Percentiles rank a stretch among this genome's conserved stretches.
Evolutionary conservation across 2,888 invertebrate genomes (phyloP).

Genomic region (Drosophila anceps): DNA sequence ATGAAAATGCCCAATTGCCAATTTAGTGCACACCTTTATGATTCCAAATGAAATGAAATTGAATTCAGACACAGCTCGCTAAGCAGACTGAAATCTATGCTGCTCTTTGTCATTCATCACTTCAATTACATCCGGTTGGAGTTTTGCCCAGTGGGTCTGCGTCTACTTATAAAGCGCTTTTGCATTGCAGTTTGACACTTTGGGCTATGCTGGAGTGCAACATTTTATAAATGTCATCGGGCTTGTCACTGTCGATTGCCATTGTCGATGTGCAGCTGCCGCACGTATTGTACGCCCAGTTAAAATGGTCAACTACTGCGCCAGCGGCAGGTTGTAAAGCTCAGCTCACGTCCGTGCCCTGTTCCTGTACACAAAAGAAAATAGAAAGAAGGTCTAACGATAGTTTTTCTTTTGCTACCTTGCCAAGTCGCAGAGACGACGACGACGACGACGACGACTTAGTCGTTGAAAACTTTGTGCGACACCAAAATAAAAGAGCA

Average conservation of each 20-base stretch:
- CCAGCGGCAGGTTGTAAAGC: slow-evolving; percentile 2
- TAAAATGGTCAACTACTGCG: not conserved
- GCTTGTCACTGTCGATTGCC: not conserved
- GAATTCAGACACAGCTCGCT: not conserved
- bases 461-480: slow-evolving; percentile 21
- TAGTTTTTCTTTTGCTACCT: slow-evolving; percentile 11
- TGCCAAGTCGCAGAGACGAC: slow-evolving; percentile 4
- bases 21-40: not conserved
- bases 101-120: not conserved
- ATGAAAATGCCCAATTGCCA: not conserved
- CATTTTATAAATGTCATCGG: slow-evolving; percentile 12
- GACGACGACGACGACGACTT: slow-evolving; percentile 1
- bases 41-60: not conserved
- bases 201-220: not conserved
- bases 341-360: not conserved
- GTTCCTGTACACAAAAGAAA: not conserved
- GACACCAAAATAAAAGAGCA: slow-evolving; percentile 21
- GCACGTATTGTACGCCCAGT: not conserved
- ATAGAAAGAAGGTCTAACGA: slow-evolving; percentile 4
- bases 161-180: not conserved
- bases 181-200: not conserved
- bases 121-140: not conserved
- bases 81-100: not conserved
- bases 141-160: not conserved
- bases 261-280: not conserved